phyloP scores from a whole-genome alignment of 1,140 invertebrate species.

The Saxidomus purpurata region DNA sequence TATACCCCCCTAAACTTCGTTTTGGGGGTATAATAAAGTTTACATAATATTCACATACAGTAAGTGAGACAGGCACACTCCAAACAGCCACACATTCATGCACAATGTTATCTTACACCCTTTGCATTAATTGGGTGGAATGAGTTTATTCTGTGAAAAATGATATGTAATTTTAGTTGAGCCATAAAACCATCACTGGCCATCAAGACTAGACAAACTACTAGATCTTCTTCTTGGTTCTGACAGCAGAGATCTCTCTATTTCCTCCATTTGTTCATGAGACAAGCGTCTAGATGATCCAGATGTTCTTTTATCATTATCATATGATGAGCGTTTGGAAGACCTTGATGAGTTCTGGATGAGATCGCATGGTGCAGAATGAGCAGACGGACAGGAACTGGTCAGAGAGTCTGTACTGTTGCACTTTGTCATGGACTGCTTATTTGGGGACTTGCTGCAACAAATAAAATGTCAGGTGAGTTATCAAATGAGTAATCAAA shows the following conservation, averaged over 20 bases:
- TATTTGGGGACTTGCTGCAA: slow-evolving; percentile 3
- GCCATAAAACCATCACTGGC: neutral
- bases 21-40: no score
- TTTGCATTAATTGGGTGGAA: no score
- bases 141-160: no score
- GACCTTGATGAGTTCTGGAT: slow-evolving; percentile 40
- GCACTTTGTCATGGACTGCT: neutral
- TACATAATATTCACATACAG: no score
- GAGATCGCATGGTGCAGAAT: slow-evolving; percentile 62
- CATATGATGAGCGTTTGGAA: slow-evolving; percentile 54
- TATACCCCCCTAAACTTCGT: no score
- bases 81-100: no score
- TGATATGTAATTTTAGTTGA: no score
- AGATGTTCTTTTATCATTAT: slow-evolving; percentile 14
- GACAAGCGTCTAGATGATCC: slow-evolving; percentile 36
- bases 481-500: no score
- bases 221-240: slow-evolving; percentile 58
- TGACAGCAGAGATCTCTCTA: slow-evolving; percentile 27
- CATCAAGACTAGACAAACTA: slow-evolving; percentile 61
- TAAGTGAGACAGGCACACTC: no score
- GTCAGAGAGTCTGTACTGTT: slow-evolving; percentile 42
- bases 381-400: slow-evolving; percentile 30
- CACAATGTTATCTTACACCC: no score
- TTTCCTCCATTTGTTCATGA: slow-evolving; percentile 40
- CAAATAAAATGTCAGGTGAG: neutral